A percentile compares a stretch with the other conserved stretches of the same genome.
phyloP scores from a whole-genome alignment of 2,797 vertebrate species.

The Schizopygopsis pylzovi region DNA sequence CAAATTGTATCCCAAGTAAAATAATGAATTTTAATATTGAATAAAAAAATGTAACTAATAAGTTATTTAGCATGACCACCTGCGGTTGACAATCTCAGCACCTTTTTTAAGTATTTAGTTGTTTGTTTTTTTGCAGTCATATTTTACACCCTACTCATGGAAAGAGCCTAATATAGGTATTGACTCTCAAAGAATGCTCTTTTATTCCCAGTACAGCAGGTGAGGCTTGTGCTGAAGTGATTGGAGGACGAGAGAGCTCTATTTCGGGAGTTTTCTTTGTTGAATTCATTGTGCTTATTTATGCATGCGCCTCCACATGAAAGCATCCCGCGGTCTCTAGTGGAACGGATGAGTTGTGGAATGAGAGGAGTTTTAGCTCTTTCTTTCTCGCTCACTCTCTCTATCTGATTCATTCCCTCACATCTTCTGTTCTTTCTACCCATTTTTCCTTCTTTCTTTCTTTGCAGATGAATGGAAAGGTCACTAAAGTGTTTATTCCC shows the following conservation, averaged over 20 bases:
- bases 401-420: constrained; percentile 12
- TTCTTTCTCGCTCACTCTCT: constrained; percentile 54
- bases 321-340: constrained; percentile 70
- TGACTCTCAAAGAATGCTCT: constrained; percentile 14
- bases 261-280: constrained; percentile 72
- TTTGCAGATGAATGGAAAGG: constrained; percentile 18
- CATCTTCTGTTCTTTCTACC: neutral
- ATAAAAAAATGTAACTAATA: neutral
- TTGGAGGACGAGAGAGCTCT: constrained; percentile 44
- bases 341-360: constrained; percentile 52
- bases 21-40: neutral
- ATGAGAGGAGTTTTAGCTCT: constrained; percentile 34
- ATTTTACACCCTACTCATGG: neutral
- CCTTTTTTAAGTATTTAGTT: neutral
- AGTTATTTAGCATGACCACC: neutral
- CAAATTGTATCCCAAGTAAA: neutral
- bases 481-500: constrained; percentile 35
- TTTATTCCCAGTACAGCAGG: constrained; percentile 7
- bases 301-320: constrained; percentile 77
- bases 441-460: neutral
- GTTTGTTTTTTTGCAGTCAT: neutral
- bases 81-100: neutral
- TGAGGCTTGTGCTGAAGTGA: constrained; percentile 6
- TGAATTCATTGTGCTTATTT: constrained; percentile 74
- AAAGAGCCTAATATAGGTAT: neutral